Percentiles rank a stretch among this genome's conserved stretches.
Conservation (phyloP, 1,140 invertebrate genomes). For the Lithobius niger region DNA sequence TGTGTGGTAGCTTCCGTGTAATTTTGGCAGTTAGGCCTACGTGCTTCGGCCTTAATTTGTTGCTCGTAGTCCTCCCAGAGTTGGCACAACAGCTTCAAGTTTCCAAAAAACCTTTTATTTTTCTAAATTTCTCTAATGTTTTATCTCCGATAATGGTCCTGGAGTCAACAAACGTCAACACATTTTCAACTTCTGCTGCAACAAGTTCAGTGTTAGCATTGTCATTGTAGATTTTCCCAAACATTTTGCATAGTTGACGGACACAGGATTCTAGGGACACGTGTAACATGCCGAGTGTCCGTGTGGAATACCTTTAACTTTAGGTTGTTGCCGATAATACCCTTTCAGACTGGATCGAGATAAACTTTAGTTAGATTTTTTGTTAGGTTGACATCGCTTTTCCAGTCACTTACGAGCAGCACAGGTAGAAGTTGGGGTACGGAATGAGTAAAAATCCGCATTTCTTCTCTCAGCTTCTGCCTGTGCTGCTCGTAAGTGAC, state of each 20-base stretch:
- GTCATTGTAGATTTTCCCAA: not conserved
- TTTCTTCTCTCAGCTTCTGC: too few relatives aligned
- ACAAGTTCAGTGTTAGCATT: not conserved
- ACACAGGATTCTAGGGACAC: conserved; percentile 3
- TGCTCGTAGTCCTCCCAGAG: not conserved
- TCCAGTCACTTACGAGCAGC: too few relatives aligned
- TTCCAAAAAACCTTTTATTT: not conserved
- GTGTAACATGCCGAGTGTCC: not conserved
- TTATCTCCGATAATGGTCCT: not conserved
- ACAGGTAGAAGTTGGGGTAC: too few relatives aligned
- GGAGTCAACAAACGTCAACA: not conserved
- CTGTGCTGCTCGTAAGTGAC: too few relatives aligned
- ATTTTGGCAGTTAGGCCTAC: not conserved
- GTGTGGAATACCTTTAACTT: not conserved
- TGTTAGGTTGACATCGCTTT: not conserved
- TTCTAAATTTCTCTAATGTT: not conserved
- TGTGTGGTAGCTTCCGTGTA: not conserved
- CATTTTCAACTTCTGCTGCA: not conserved
- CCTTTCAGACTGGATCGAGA: not conserved
- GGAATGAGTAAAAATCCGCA: too few relatives aligned
- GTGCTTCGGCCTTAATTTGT: not conserved
- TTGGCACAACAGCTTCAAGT: not conserved
- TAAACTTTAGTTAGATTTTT: not conserved
- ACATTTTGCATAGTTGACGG: conserved; percentile 3
- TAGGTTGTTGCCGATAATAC: not conserved